Percentiles rank a stretch among this genome's conserved stretches.
phyloP scores from a whole-genome alignment of 2,888 invertebrate genomes.

The Acrobasis suavella region DNA sequence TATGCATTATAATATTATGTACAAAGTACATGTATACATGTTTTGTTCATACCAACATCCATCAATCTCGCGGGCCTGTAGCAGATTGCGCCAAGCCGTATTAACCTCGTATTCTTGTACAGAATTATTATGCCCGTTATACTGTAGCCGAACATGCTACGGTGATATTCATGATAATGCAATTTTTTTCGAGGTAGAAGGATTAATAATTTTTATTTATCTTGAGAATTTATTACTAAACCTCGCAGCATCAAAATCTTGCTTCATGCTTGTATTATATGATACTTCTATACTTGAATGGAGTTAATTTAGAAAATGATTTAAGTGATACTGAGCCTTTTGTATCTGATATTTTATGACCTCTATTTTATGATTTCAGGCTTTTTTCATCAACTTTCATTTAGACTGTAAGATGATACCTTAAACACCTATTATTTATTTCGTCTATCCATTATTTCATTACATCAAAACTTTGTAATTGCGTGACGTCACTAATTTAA shows the following conservation, averaged over 20 bases:
- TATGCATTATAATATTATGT: neutral
- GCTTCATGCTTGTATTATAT: too few relatives aligned
- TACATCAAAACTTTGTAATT: neutral
- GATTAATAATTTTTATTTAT: neutral
- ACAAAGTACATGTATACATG: neutral
- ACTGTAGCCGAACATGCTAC: neutral
- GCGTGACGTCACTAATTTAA: neutral
- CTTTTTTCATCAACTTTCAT: too few relatives aligned
- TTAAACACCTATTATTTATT: too few relatives aligned
- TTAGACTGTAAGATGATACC: too few relatives aligned
- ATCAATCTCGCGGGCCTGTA: conserved; percentile 4
- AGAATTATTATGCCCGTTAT: conserved; percentile 10
- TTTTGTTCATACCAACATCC: conserved; percentile 7
- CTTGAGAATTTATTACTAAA: neutral
- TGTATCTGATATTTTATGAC: too few relatives aligned
- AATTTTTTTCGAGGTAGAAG: neutral
- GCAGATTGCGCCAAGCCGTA: conserved; percentile 16
- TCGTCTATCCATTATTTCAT: neutral
- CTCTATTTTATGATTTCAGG: too few relatives aligned
- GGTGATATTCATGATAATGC: conserved; percentile 4
- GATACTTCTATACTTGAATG: too few relatives aligned
- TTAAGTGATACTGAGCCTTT: too few relatives aligned
- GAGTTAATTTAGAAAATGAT: too few relatives aligned
- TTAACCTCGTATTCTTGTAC: conserved; percentile 25
- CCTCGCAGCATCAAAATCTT: neutral